Conservation (phyloP, 2,113 vertebrate species). For the Nymphicus hollandicus region DNA sequence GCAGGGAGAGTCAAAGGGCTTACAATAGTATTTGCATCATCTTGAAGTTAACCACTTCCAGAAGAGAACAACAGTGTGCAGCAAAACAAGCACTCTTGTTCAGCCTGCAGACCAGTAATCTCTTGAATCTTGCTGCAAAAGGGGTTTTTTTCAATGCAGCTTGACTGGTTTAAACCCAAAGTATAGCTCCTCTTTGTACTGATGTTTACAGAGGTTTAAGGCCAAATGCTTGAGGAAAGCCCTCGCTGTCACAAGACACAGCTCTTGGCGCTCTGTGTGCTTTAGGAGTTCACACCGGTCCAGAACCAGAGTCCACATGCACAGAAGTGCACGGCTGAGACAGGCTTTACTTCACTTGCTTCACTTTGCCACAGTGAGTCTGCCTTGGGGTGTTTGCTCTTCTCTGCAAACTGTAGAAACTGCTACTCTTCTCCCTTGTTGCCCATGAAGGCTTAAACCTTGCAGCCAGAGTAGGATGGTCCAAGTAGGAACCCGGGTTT, state of each 20-base stretch:
- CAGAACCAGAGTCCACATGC: not conserved
- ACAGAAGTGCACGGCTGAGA: not conserved
- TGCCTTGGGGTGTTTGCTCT: not conserved
- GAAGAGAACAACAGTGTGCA: constrained; percentile 7
- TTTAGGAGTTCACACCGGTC: not conserved
- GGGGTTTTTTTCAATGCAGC: not conserved
- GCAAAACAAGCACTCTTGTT: constrained; percentile 6
- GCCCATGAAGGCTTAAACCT: not conserved
- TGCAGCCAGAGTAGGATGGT: not conserved
- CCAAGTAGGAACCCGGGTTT: fast-evolving
- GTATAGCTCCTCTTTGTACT: not conserved
- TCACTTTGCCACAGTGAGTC: not conserved
- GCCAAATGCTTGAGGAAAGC: not conserved
- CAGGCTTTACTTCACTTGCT: not conserved
- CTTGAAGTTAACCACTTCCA: constrained; percentile 48
- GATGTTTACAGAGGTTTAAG: not conserved
- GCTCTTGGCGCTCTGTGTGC: not conserved
- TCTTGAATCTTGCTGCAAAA: not conserved
- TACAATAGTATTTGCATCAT: constrained; percentile 25
- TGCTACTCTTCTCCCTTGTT: not conserved
- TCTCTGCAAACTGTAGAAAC: not conserved
- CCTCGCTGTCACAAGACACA: fast-evolving
- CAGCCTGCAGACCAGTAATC: not conserved
- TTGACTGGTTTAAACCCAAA: not conserved
- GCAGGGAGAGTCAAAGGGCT: constrained; percentile 4